Conservation (phyloP, 2,888 invertebrate genomes). For the Cryptocephalus primarius region DNA sequence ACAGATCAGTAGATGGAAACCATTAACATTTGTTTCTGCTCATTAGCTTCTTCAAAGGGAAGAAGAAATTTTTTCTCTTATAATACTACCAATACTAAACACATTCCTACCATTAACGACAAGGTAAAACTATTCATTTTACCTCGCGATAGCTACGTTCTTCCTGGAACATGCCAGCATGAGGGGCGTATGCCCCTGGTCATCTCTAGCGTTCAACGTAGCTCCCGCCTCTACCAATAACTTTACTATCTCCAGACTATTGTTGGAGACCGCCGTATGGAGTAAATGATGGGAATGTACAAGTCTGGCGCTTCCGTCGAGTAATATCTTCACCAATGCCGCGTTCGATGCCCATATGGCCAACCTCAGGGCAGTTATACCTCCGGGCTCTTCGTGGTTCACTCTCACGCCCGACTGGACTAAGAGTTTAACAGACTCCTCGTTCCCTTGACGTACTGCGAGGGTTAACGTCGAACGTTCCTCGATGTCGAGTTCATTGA, state of each 20-base stretch:
- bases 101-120: too few species aligned
- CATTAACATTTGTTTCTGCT: too few species aligned
- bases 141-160: constrained; percentile 38
- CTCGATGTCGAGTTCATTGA: constrained; percentile 42
- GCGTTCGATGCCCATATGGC: constrained; percentile 54
- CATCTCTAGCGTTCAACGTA: constrained; percentile 51
- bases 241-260: constrained; percentile 48
- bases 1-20: too few species aligned
- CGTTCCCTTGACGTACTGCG: constrained; percentile 35
- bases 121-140: too few species aligned
- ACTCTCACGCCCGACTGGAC: constrained; percentile 50
- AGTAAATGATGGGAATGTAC: constrained; percentile 59
- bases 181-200: constrained; percentile 58
- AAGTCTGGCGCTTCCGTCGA: constrained; percentile 56
- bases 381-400: constrained; percentile 59
- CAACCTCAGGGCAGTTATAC: constrained; percentile 59
- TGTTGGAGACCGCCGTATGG: constrained; percentile 54
- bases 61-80: too few species aligned
- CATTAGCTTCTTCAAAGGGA: too few species aligned
- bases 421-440: constrained; percentile 37
- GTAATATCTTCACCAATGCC: constrained; percentile 44
- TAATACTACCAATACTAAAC: too few species aligned
- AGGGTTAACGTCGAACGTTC: constrained; percentile 40
- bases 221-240: constrained; percentile 46
- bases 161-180: constrained; percentile 43